Conservation (phyloP, 2,797 vertebrate genomes). For the Galaxias olidus region DNA sequence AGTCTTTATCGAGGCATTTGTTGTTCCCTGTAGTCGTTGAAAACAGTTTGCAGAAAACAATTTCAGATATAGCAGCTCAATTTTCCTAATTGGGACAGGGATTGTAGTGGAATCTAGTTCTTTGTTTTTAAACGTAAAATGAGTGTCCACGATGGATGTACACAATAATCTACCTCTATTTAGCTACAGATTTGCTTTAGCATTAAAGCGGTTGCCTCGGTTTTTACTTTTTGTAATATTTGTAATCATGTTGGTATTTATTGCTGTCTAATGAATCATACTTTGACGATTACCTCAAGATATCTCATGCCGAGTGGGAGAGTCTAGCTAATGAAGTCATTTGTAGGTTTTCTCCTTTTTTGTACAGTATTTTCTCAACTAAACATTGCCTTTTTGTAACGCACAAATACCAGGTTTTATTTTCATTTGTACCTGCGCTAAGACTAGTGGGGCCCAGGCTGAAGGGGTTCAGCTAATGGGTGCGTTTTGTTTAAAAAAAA, state of each 20-base stretch:
- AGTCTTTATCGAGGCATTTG: constrained; percentile 48
- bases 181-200: constrained; percentile 76
- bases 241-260: constrained; percentile 85
- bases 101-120: constrained; percentile 73
- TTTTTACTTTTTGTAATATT: constrained; percentile 82
- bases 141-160: constrained; percentile 72
- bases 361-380: constrained; percentile 51
- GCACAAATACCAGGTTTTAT: constrained; percentile 68
- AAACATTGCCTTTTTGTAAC: constrained; percentile 61
- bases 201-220: constrained; percentile 77
- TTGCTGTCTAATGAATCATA: constrained; percentile 82
- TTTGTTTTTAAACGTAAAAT: constrained; percentile 47
- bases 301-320: constrained; percentile 75
- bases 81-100: constrained; percentile 62
- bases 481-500: constrained; percentile 41
- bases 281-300: constrained; percentile 79
- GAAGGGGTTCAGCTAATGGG: constrained; percentile 38
- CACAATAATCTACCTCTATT: constrained; percentile 77
- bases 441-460: constrained; percentile 56
- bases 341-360: constrained; percentile 48
- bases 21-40: neutral
- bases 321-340: constrained; percentile 78
- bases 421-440: constrained; percentile 64
- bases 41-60: constrained; percentile 37
- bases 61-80: constrained; percentile 47